Conservation (phyloP, 2,113 vertebrate genomes). For the Antechinus flavipes region DNA sequence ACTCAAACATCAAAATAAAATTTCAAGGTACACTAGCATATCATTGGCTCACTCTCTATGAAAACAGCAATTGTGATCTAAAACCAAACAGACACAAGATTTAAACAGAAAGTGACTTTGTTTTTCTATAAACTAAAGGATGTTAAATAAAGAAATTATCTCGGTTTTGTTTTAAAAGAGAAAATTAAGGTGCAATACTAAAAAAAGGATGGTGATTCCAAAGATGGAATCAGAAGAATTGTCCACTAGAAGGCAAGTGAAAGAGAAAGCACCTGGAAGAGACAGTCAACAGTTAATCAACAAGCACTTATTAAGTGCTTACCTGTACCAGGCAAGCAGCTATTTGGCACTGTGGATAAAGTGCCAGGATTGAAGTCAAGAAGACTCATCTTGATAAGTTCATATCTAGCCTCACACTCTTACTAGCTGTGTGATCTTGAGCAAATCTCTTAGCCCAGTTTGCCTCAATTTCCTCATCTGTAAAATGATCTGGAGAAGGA, state of each 20-base stretch:
- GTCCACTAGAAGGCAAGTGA: neutral
- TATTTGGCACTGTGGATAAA: neutral
- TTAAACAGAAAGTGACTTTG: too few relatives aligned
- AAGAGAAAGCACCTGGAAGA: neutral
- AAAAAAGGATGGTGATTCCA: neutral
- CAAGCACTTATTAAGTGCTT: neutral
- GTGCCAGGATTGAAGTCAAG: neutral
- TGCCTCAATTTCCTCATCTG: too few relatives aligned
- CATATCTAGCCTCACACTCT: neutral
- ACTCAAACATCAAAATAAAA: neutral
- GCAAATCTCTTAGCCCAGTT: neutral
- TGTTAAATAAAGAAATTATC: too few relatives aligned
- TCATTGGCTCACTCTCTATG: too few relatives aligned
- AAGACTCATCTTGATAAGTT: neutral
- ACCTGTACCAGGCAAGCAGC: neutral
- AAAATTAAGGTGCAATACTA: neutral
- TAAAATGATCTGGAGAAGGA: too few relatives aligned
- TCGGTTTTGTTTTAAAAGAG: neutral
- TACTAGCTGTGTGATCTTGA: neutral
- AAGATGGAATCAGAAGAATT: neutral
- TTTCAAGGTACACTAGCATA: too few relatives aligned
- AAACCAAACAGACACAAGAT: too few relatives aligned
- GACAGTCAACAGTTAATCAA: neutral
- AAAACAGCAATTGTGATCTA: too few relatives aligned
- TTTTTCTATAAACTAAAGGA: too few relatives aligned